Percentiles rank a stretch among this genome's conserved stretches.
Evolutionary conservation across 2,113 vertebrate species (phyloP).

Genomic region (Oceanodroma tethys): DNA sequence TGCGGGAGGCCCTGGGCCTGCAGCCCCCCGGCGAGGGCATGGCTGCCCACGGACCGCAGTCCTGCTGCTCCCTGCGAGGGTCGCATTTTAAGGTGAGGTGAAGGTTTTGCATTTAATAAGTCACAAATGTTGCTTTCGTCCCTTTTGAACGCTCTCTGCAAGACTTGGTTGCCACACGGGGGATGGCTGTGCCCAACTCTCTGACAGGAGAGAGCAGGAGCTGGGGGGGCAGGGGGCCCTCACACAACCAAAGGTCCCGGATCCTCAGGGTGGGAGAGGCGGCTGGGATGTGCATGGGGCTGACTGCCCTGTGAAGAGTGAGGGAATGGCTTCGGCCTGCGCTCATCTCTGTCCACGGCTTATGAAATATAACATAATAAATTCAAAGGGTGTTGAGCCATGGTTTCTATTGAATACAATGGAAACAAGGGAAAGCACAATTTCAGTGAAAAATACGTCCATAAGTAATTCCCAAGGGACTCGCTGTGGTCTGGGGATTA

Average conservation of each 20-base stretch:
- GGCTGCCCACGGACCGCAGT: neutral
- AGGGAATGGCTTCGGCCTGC: neutral
- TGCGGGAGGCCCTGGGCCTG: too few species aligned
- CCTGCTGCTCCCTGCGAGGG: neutral
- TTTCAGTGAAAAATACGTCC: neutral
- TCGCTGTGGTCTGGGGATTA: neutral
- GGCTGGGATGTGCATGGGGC: accelerated
- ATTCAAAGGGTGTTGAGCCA: neutral
- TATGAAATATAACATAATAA: neutral
- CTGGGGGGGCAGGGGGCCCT: neutral
- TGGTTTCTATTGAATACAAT: neutral
- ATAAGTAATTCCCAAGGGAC: neutral
- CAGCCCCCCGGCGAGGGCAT: accelerated
- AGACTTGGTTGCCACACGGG: neutral
- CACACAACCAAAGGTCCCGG: accelerated
- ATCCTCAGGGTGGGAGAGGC: neutral
- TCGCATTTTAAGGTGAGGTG: neutral
- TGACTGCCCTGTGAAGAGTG: neutral
- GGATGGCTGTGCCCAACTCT: too few species aligned
- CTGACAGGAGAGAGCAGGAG: neutral
- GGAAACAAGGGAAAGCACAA: neutral
- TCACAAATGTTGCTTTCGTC: neutral
- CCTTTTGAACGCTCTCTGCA: neutral
- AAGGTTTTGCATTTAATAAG: neutral
- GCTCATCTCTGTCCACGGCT: accelerated